Evolutionary conservation across 1,140 invertebrate genomes (phyloP).

Genomic region (Leptestheria dahalacensis): DNA sequence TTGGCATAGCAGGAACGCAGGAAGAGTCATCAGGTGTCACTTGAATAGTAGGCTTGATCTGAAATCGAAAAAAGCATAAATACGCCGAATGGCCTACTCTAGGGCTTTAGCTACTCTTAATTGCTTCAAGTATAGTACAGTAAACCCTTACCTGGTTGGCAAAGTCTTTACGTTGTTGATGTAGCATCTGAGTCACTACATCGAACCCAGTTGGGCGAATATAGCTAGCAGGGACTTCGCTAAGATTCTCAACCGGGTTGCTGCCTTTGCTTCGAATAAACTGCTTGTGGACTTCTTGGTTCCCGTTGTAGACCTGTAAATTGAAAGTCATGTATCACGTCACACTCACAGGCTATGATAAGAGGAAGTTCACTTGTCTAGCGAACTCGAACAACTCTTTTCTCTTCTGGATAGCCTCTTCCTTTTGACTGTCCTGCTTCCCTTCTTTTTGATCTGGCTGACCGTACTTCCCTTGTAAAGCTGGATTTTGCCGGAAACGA

Average conservation of each 20-base stretch:
- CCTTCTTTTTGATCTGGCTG: neutral
- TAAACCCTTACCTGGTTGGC: neutral
- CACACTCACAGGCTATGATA: neutral
- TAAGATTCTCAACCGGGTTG: constrained; percentile 36
- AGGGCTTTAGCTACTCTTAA: too few species aligned
- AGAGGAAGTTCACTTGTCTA: neutral
- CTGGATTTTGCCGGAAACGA: constrained; percentile 23
- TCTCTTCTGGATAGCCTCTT: neutral
- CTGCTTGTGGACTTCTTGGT: constrained; percentile 51
- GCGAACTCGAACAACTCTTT: neutral
- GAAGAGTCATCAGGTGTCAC: neutral
- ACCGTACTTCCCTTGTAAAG: neutral
- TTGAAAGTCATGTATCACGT: neutral
- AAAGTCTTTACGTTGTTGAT: constrained; percentile 17
- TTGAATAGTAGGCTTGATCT: constrained; percentile 3
- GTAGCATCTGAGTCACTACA: constrained; percentile 36
- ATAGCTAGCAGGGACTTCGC: constrained; percentile 38
- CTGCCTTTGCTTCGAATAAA: constrained; percentile 44
- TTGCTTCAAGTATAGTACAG: neutral
- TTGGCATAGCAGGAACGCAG: neutral
- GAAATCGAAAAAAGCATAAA: neutral
- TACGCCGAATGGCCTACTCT: neutral
- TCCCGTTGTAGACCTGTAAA: constrained; percentile 44
- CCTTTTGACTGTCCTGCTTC: neutral
- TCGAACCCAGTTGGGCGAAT: constrained; percentile 41